Evolutionary conservation across 2,113 vertebrate species (phyloP).

Genomic region (Fulica atra): DNA sequence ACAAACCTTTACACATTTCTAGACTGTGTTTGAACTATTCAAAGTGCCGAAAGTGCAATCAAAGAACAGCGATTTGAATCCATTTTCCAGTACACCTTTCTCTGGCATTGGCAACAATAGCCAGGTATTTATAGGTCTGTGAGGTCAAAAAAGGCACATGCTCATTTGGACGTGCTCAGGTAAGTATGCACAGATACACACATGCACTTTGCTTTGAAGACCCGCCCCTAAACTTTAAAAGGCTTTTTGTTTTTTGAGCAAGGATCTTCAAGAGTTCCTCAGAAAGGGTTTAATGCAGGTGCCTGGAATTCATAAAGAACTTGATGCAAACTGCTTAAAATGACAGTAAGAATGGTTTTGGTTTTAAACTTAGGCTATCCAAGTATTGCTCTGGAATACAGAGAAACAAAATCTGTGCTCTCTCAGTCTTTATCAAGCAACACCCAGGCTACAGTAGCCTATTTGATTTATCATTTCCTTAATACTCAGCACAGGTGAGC

Average conservation of each 20-base stretch:
- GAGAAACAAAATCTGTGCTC: neutral
- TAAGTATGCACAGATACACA: neutral
- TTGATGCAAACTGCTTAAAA: neutral
- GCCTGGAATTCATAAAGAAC: neutral
- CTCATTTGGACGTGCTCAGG: neutral
- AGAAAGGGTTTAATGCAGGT: neutral
- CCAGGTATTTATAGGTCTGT: neutral
- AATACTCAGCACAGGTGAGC: neutral
- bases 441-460: neutral
- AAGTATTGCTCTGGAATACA: slow-evolving; percentile 21
- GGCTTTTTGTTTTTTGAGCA: neutral
- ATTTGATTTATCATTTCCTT: neutral
- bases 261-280: neutral
- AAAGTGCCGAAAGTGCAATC: slow-evolving; percentile 70
- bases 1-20: neutral
- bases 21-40: slow-evolving; percentile 27
- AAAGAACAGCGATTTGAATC: neutral
- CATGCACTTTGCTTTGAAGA: neutral
- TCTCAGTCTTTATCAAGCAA: neutral
- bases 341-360: neutral
- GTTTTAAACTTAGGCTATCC: neutral
- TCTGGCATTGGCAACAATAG: neutral
- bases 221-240: neutral
- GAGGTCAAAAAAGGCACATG: neutral
- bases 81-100: neutral